Percentiles rank a stretch among this genome's conserved stretches.
These are phyloP conservation scores for Danaus melanippus DNA, from an alignment of 1,140 invertebrate species.

Conservation along the genomic window DNA sequence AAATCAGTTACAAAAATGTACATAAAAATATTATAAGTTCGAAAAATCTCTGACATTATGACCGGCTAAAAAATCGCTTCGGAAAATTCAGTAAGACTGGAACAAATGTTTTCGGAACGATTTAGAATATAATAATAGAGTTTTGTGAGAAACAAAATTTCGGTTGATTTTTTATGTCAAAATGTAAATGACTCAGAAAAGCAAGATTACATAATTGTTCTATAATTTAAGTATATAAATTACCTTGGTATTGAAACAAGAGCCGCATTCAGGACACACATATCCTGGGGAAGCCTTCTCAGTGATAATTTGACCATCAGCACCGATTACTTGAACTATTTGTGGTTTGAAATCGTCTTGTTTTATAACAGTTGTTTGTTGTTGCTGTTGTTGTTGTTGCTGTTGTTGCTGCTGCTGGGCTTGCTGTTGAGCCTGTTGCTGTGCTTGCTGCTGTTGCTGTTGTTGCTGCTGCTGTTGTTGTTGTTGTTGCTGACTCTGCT, in stretches of 20 bases:
- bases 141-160: no score
- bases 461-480: conserved; percentile 38
- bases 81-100: no score
- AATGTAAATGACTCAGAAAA: no score
- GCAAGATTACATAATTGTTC: no score
- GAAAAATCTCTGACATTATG: no score
- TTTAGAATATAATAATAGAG: no score
- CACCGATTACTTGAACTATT: conserved; percentile 66
- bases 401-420: conserved; percentile 49
- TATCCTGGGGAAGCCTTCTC: conserved; percentile 60
- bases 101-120: no score
- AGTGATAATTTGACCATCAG: conserved; percentile 58
- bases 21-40: no score
- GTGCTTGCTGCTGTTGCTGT: conserved; percentile 32
- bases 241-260: conserved; percentile 69
- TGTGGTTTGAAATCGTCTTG: conserved; percentile 67
- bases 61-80: no score
- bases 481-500: conserved; percentile 31
- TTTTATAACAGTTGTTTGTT: conserved; percentile 61
- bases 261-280: conserved; percentile 65
- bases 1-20: neutral
- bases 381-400: conserved; percentile 54
- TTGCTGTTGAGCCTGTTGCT: conserved; percentile 32
- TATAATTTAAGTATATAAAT: neutral
- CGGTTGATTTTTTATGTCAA: no score